A percentile compares a stretch with the other conserved stretches of the same genome.
Evolutionary conservation across 2,113 vertebrate genomes (phyloP).

Genomic region (Serilophus lunatus): DNA sequence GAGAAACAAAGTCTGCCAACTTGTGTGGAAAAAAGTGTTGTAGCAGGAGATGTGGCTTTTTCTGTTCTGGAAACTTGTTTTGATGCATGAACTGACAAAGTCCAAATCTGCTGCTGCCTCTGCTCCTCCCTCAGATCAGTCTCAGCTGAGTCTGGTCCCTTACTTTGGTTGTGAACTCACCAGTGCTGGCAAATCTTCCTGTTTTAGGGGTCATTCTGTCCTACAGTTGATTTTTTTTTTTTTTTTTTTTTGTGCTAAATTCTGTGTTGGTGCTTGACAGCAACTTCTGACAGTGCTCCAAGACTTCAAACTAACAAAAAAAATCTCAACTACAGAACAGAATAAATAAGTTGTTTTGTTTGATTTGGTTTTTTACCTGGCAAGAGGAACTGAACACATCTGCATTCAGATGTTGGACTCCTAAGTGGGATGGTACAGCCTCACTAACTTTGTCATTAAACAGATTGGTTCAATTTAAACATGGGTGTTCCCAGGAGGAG

Average conservation of each 20-base stretch:
- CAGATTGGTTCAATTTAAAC: neutral
- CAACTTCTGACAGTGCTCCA: neutral
- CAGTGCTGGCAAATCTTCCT: neutral
- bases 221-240: too few species aligned
- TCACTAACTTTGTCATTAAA: neutral
- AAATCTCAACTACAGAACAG: neutral
- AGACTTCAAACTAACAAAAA: neutral
- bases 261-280: neutral
- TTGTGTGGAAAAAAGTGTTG: neutral
- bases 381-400: neutral
- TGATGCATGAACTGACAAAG: neutral
- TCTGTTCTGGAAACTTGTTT: neutral
- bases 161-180: neutral
- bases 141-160: neutral
- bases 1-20: neutral
- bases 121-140: fast-evolving
- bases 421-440: neutral
- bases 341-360: neutral
- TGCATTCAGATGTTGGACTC: neutral
- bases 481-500: neutral
- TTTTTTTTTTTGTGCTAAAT: neutral
- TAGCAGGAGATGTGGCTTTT: neutral
- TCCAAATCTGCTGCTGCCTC: neutral
- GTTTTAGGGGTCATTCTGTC: neutral
- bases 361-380: neutral